Conservation (phyloP, 2,113 vertebrate species). For the Hyla sarda region DNA sequence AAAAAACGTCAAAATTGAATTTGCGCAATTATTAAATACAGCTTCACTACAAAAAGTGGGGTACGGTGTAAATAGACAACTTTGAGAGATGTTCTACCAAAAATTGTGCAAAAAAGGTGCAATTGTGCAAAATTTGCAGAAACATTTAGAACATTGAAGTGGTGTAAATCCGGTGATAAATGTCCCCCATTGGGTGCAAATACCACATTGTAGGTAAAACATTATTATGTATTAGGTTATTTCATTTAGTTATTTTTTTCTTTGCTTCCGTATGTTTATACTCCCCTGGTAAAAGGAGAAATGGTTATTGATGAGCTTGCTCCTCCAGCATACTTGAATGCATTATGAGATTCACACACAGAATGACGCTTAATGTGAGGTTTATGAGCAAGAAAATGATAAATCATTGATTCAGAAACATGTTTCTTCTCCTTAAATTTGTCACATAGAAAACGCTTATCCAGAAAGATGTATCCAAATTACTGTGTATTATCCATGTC, state of each 20-base stretch:
- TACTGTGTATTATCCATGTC: not conserved
- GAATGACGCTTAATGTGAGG: slow-evolving; percentile 33
- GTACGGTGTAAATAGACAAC: too few relatives aligned
- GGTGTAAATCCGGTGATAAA: too few relatives aligned
- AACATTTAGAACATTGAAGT: too few relatives aligned
- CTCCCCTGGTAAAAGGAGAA: slow-evolving; percentile 5
- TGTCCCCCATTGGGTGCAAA: not conserved
- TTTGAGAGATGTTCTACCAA: too few relatives aligned
- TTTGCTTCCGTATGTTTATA: not conserved
- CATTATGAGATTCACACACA: slow-evolving; percentile 26
- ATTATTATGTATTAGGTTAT: not conserved
- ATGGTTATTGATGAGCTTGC: slow-evolving; percentile 40
- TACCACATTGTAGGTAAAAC: not conserved
- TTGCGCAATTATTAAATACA: too few relatives aligned
- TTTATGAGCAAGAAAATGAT: slow-evolving; percentile 42
- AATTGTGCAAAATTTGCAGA: too few relatives aligned
- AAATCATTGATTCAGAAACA: slow-evolving; percentile 40
- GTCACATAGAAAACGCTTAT: slow-evolving; percentile 34
- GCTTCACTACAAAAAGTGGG: too few relatives aligned
- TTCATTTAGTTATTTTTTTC: not conserved
- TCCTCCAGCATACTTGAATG: slow-evolving; percentile 34
- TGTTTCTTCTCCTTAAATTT: slow-evolving; percentile 17
- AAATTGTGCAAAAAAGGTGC: too few relatives aligned
- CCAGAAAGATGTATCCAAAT: slow-evolving; percentile 21
- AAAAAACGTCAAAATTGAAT: too few relatives aligned